Evolutionary conservation across 1,140 invertebrate genomes (phyloP).

Genomic region (Achatina immaculata): DNA sequence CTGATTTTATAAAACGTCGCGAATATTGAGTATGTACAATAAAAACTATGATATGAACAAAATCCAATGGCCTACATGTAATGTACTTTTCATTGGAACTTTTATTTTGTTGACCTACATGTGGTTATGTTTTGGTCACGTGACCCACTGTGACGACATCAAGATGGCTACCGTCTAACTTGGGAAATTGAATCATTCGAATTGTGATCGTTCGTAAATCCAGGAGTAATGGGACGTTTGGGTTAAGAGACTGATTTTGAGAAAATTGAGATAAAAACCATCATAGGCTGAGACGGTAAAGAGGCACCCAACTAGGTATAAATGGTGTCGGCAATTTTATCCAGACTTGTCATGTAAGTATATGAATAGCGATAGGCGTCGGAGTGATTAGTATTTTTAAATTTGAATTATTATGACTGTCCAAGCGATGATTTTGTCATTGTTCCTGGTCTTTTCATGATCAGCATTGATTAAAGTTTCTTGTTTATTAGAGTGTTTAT

Average conservation of each 20-base stretch:
- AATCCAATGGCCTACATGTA: not conserved
- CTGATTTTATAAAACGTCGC: not conserved
- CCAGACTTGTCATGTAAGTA: conserved; percentile 83
- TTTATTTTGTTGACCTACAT: conserved; percentile 29
- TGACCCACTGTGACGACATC: conserved; percentile 44
- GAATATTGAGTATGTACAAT: not conserved
- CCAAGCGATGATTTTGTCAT: too few species aligned
- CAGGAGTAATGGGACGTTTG: not conserved
- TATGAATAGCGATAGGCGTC: too few species aligned
- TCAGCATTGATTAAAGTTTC: too few species aligned
- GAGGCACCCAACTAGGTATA: not conserved
- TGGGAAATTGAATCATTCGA: conserved; percentile 2
- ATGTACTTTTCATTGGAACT: not conserved
- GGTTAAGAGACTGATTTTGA: not conserved
- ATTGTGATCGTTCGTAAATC: not conserved
- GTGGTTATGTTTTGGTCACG: conserved; percentile 50
- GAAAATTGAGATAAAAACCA: not conserved
- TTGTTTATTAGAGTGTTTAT: too few species aligned
- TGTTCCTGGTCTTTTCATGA: too few species aligned
- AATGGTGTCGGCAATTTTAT: conserved; percentile 84
- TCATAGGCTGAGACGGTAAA: not conserved
- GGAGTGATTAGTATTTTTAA: too few species aligned
- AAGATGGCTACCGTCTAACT: conserved; percentile 43
- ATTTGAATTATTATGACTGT: too few species aligned
- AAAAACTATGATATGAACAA: not conserved